phyloP scores from a whole-genome alignment of 2,797 vertebrate genomes.

The Coregonus suidteri region DNA sequence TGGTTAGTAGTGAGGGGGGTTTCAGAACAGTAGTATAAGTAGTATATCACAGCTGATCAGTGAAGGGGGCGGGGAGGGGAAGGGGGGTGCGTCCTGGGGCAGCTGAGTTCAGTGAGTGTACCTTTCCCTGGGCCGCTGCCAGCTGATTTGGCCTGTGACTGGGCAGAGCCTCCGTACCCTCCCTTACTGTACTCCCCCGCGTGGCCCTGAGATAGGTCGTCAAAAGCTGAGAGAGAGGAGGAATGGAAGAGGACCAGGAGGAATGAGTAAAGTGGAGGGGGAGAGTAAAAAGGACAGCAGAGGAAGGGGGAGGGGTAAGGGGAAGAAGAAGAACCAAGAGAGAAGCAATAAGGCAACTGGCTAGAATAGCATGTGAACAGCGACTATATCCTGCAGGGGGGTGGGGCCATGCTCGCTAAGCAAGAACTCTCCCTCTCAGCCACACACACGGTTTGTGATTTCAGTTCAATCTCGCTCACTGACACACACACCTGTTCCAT shows the following conservation, averaged over 20 bases:
- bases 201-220: slow-evolving; percentile 92
- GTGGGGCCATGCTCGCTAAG: not conserved
- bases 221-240: slow-evolving; percentile 81
- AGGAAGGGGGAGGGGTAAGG: not conserved
- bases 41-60: not conserved
- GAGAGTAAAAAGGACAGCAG: slow-evolving; percentile 32
- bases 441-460: not conserved
- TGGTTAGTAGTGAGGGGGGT: not conserved
- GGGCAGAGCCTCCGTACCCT: slow-evolving; percentile 89
- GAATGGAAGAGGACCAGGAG: slow-evolving; percentile 36
- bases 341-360: slow-evolving; percentile 1
- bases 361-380: slow-evolving; percentile 13
- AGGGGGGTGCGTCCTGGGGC: slow-evolving; percentile 11
- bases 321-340: not conserved
- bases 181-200: slow-evolving; percentile 94
- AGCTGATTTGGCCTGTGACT: slow-evolving; percentile 90
- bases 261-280: slow-evolving; percentile 43
- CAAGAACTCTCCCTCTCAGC: not conserved
- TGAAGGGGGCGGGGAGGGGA: not conserved
- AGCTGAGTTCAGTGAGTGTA: slow-evolving; percentile 60
- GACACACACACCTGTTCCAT: slow-evolving; percentile 80
- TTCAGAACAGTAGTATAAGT: not conserved
- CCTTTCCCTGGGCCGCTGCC: slow-evolving; percentile 94
- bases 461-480: not conserved
- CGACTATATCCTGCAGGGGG: slow-evolving; percentile 55